Evolutionary conservation across 2,888 invertebrate species (phyloP).

Genomic region (Augochlorella aurata): DNA sequence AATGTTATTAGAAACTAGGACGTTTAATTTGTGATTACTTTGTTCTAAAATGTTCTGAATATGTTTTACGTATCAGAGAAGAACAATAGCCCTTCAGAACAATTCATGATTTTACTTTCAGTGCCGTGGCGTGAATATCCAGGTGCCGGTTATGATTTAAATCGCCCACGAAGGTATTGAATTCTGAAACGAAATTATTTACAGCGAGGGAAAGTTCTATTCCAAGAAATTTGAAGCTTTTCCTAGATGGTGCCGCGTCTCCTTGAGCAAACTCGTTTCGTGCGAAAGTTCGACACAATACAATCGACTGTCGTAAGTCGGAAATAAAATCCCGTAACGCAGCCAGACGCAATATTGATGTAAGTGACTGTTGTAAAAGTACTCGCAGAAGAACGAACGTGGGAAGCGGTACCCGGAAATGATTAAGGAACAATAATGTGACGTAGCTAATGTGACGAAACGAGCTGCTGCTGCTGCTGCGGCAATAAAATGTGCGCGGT

Average conservation of each 20-base stretch:
- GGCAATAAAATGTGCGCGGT: conserved; percentile 2
- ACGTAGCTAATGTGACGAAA: conserved; percentile 42
- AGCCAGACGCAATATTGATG: conserved; percentile 36
- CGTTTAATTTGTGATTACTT: too few relatives aligned
- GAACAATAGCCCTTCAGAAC: neutral
- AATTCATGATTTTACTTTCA: neutral
- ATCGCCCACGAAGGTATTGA: conserved; percentile 2
- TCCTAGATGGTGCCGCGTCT: neutral
- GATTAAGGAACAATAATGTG: conserved; percentile 43
- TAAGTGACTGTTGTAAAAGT: conserved; percentile 41
- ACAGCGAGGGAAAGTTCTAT: neutral
- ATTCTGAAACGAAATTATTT: conserved; percentile 2
- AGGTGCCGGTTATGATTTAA: neutral
- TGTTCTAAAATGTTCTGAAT: neutral
- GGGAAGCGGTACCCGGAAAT: conserved; percentile 56
- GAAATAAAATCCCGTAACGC: conserved; percentile 45
- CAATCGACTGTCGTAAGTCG: conserved; percentile 40
- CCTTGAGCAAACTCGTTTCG: conserved; percentile 24
- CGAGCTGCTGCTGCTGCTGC: neutral
- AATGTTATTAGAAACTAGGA: too few relatives aligned
- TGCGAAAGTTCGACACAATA: conserved; percentile 45
- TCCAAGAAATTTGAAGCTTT: conserved; percentile 1
- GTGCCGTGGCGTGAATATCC: neutral
- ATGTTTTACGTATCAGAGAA: neutral
- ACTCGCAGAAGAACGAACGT: conserved; percentile 43